These are phyloP conservation scores for Thaumatotibia leucotreta DNA, from an alignment of 1,140 invertebrate genomes.

Conservation along the genomic window DNA sequence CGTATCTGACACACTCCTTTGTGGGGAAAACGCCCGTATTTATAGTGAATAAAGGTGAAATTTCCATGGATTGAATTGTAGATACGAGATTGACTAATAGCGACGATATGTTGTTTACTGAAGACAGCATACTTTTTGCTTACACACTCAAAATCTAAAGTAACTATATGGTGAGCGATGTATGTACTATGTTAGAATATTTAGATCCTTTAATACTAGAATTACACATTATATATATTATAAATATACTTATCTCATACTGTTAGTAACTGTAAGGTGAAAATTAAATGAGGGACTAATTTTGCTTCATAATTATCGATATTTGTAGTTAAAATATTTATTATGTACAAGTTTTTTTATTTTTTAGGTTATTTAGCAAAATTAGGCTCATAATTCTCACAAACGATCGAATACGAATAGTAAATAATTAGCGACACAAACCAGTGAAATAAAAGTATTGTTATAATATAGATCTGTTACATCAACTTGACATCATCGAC, in stretches of 20 bases:
- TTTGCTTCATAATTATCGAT: conserved; percentile 38
- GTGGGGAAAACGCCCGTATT: too few species aligned
- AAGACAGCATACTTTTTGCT: neutral
- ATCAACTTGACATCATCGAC: too few species aligned
- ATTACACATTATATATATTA: conserved; percentile 40
- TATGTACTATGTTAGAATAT: conserved; percentile 37
- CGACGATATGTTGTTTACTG: too few species aligned
- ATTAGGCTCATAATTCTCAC: conserved; percentile 23
- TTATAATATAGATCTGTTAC: too few species aligned
- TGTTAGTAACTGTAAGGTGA: conserved; percentile 57
- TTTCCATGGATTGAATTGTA: too few species aligned
- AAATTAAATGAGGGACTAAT: conserved; percentile 47
- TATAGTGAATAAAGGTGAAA: too few species aligned
- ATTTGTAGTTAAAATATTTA: conserved; percentile 23
- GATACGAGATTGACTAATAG: too few species aligned
- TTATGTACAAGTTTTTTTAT: conserved; percentile 19
- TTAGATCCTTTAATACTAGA: conserved; percentile 57
- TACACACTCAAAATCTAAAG: neutral
- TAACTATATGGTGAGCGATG: neutral
- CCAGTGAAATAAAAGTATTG: too few species aligned
- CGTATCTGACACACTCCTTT: too few species aligned
- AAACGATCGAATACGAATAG: neutral
- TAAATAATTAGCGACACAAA: neutral
- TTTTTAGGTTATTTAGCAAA: conserved; percentile 18
- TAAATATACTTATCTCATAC: conserved; percentile 64